Evolutionary conservation across 2,113 vertebrate genomes (phyloP), one percentile per base, ranked within the genome.

Genomic region (Lophius piscatorius): DNA sequence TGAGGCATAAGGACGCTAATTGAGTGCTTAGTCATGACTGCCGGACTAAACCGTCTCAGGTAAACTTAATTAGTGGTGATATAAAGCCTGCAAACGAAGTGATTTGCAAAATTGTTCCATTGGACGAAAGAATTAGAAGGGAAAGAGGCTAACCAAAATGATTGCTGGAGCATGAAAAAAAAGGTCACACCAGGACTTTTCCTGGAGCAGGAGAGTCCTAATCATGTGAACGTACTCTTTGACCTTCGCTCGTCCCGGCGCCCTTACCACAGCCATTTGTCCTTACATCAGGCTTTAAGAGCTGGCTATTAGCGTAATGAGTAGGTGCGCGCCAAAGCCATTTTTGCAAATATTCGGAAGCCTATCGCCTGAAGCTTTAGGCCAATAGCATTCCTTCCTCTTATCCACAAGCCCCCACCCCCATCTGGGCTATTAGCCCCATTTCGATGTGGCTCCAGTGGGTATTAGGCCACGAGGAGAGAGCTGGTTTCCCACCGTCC

Each of bases 281-380:
- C 82, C 71, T 50, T 76, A 87, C 74, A 75, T 88, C 87, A 89
- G 84, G 67, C 74, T 81, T 76, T 81, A 81, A 86, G 70, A 80
- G 74, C 55, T 70, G 66, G 48, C 81, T 62, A 76, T 87, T 83
- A 83, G 80, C 73, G 78, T 90, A 90, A 89, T 89, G 78, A 89
- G 83, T 87, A 85, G 75, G 74, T 88, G 78, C 64, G 65, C 68
- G 68, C 50, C 56, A 63, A 46, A 74, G 29, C 74, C 46, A 22
- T 68, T 82, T 80, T 54, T 62, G 73, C 76, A 88, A 76, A 75
- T 80, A 81, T 76, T 74, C 68, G 9, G 72, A 31, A 70, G 77
- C 78, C 76, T 78, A 70, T 86, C 57, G 9, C 26, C 18, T 33
- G 45, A 54, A 42, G 41, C 55, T 63, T 50, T 26, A 12, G 71